Base-by-base conservation (phyloP, 2,113 vertebrate species). In the Panurus biarmicus region DNA sequence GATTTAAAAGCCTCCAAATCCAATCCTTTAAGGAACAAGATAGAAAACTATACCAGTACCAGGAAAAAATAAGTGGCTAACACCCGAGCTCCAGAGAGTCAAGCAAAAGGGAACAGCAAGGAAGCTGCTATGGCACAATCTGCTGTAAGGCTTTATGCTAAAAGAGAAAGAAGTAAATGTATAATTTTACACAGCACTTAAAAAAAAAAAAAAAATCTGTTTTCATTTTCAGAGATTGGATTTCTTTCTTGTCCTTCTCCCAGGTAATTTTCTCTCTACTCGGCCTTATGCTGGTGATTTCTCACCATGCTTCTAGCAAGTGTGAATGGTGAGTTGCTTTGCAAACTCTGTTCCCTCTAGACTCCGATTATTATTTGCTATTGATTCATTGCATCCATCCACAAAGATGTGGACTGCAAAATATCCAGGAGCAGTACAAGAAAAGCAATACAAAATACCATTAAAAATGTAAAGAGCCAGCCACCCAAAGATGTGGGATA, bases 211-310 rank as follows among this genome's bases (percentile, higher is more conserved):
- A n/a, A 95, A 96, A 90, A 94, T 94, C 96, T 81, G 78, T 96
- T 97, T 97, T 97, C 94, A 96, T 96, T 97, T 96, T 95, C 96
- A 97, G 80, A 80, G 89, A 92, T 90, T 96, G 89, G 78, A 94
- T 96, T 97, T 64, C 95, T 90, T 97, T 79, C 79, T 94, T 89
- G 84, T 60, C 95, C 94, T 93, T 94, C 84, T 97, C 95, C 85
- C 72, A 94, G 94, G 92, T 96, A 94, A 91, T 75, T 95, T 71
- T 81, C 89, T 95, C 62, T 86, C 69, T 76, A 3, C 58, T 86
- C 10, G 9, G 83, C 94, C 92, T 62, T 96, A 48, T 58, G 77
- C 64, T 71, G 54, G 70, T 91, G 90, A 95, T 92, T 91, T 92
- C 89, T 94, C 92, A 90, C 93, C 20, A 11, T 28, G 26, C 64